Evolutionary conservation across 1,140 invertebrate genomes (phyloP), one percentile per base, ranked within the genome.

Genomic region (Nautilus pompilius): DNA sequence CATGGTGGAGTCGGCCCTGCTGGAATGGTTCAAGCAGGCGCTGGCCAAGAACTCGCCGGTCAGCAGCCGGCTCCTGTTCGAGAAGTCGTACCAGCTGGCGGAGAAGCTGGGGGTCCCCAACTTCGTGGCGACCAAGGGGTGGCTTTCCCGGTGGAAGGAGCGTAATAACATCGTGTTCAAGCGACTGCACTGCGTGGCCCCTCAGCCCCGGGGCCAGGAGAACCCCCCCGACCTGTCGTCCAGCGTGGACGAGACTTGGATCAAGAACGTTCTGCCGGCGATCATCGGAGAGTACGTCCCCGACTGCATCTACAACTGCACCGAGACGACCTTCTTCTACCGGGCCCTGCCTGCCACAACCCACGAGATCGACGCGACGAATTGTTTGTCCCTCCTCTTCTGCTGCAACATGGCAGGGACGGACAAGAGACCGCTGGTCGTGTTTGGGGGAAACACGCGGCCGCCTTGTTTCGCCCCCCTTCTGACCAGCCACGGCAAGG

Each of bases 261-360:
- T 41, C 5, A 49, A 48, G 3, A 62, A 24, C n/a, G 30, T 54
- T 36, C 36, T 65, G 8, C 60, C 57, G 10, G 22, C 48, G 33
- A 41, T 74, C 24, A 36, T 70, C 22, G 53, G 66, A 48, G 68
- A 70, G 22, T 83, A 83, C 69, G 51, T 66, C 28, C 67, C 74
- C 58, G 65, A 80, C 49, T 71, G 84, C 62, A 74, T 84, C 56
- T 85, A 77, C 71, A 85, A 84, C 68, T 73, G 75, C 15, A 80
- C 84, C 68, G 82, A 85, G 74, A 83, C 78, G 45, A 79, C 78
- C 10, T 68, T 86, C 2, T 83, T 85, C 78, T 83, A 73, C 66
- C 78, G 81, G 63, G 75, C 75, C 62, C 67, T 82, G 60, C 80
- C 83, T 36, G 74, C 82, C 54, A 77, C 78, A 71, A 83, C 82